Evolutionary conservation across 2,113 vertebrate species (phyloP).

Genomic region (Alaudala cheleensis): DNA sequence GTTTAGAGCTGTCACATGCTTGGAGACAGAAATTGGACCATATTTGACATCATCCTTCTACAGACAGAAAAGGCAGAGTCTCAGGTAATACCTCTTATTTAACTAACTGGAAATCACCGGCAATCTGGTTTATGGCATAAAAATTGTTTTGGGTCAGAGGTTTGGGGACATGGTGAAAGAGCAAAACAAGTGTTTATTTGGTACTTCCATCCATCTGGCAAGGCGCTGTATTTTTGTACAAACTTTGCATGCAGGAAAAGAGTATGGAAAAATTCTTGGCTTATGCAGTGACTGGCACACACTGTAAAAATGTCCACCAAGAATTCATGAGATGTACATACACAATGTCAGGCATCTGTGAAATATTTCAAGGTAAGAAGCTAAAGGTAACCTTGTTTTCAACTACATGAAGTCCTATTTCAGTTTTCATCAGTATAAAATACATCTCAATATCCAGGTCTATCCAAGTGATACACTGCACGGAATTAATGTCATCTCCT

Average conservation of each 20-base stretch:
- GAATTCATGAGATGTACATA: conserved; percentile 28
- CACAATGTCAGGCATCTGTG: conserved; percentile 7
- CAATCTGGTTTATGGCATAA: conserved; percentile 54
- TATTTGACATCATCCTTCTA: conserved; percentile 72
- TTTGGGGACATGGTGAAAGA: background rate
- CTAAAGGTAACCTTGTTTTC: conserved; percentile 57
- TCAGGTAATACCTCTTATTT: conserved; percentile 71
- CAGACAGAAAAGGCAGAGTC: conserved; percentile 71
- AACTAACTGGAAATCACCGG: conserved; percentile 47
- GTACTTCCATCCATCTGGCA: conserved; percentile 24
- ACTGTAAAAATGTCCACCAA: conserved; percentile 6
- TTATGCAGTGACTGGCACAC: background rate
- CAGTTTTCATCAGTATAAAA: conserved; percentile 59
- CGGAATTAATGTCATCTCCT: conserved; percentile 35
- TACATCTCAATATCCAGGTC: conserved; percentile 35
- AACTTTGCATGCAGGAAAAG: conserved; percentile 4
- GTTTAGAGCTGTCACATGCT: conserved; percentile 76
- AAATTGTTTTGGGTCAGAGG: conserved; percentile 42
- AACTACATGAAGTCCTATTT: conserved; percentile 51
- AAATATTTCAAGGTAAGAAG: conserved; percentile 47
- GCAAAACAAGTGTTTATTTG: conserved; percentile 18
- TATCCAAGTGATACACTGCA: conserved; percentile 39
- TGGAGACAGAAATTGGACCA: conserved; percentile 72
- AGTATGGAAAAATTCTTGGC: conserved; percentile 1
- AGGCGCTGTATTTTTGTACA: conserved; percentile 21